phyloP scores from a whole-genome alignment of 2,888 invertebrate genomes.

The Tromatobia lineatoria region DNA sequence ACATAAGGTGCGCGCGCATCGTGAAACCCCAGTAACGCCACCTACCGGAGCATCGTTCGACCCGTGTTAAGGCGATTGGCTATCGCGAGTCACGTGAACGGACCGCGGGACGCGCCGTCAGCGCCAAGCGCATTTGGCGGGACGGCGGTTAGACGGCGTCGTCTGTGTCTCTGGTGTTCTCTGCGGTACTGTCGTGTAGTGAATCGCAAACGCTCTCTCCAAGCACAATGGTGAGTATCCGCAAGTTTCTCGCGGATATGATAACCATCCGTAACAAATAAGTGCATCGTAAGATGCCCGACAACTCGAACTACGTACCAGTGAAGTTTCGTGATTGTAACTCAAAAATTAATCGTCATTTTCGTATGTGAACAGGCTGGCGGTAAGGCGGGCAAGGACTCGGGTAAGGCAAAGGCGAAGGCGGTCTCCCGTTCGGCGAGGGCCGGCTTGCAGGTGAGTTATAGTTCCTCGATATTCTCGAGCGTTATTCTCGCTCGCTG shows the following conservation, averaged over 20 bases:
- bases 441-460: constrained; percentile 98
- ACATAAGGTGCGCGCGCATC: neutral
- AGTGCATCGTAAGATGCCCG: constrained; percentile 71
- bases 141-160: constrained; percentile 78
- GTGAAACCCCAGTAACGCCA: neutral
- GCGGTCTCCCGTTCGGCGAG: constrained; percentile 99
- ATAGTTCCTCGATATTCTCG: neutral
- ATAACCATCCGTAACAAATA: constrained; percentile 78
- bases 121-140: constrained; percentile 84
- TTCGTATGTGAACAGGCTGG: constrained; percentile 92
- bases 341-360: constrained; percentile 87
- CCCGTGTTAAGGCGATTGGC: constrained; percentile 79
- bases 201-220: constrained; percentile 76
- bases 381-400: constrained; percentile 99
- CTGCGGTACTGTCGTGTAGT: constrained; percentile 78
- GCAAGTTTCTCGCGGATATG: constrained; percentile 82
- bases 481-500: neutral
- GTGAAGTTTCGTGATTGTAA: constrained; percentile 87
- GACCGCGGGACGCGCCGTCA: constrained; percentile 77
- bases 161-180: constrained; percentile 77
- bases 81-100: constrained; percentile 82
- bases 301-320: constrained; percentile 85
- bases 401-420: constrained; percentile 99
- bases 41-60: neutral
- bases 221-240: constrained; percentile 86